These are phyloP conservation scores for Myiotriccus ornatus DNA, from an alignment of 2,797 vertebrate species.

Conservation along the genomic window DNA sequence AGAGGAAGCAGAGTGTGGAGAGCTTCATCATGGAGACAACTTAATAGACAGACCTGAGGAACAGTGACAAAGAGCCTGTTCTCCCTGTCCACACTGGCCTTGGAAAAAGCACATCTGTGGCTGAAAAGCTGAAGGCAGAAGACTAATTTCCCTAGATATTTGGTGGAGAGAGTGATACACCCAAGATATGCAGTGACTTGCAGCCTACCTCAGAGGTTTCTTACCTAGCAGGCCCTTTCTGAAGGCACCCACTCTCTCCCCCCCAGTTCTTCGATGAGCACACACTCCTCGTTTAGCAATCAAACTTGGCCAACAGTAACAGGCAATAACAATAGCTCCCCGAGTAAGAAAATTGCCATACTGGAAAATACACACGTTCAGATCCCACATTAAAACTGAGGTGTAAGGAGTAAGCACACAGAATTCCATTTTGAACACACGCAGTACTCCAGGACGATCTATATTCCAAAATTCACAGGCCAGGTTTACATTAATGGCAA, in stretches of 20 bases:
- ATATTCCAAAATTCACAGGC: not conserved
- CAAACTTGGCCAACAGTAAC: not conserved
- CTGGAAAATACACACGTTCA: not conserved
- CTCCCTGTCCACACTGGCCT: not conserved
- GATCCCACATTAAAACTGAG: not conserved
- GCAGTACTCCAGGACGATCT: not conserved
- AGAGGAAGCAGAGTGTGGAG: not conserved
- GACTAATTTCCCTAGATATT: not conserved
- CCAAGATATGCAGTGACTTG: accelerated
- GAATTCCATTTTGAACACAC: not conserved
- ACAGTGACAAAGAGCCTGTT: not conserved
- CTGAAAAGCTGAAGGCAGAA: not conserved
- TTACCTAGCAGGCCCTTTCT: not conserved
- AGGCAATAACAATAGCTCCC: not conserved
- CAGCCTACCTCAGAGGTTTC: not conserved
- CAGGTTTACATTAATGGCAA: not conserved
- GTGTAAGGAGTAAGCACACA: not conserved
- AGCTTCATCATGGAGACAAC: not conserved
- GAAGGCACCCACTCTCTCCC: not conserved
- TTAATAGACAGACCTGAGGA: not conserved
- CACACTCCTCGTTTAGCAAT: not conserved
- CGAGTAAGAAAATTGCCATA: not conserved
- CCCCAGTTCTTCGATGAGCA: not conserved
- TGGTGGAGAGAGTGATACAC: not conserved
- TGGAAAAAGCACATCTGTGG: not conserved